Base-by-base conservation (phyloP, 2,888 invertebrate genomes). In the Cheilosia soror region DNA sequence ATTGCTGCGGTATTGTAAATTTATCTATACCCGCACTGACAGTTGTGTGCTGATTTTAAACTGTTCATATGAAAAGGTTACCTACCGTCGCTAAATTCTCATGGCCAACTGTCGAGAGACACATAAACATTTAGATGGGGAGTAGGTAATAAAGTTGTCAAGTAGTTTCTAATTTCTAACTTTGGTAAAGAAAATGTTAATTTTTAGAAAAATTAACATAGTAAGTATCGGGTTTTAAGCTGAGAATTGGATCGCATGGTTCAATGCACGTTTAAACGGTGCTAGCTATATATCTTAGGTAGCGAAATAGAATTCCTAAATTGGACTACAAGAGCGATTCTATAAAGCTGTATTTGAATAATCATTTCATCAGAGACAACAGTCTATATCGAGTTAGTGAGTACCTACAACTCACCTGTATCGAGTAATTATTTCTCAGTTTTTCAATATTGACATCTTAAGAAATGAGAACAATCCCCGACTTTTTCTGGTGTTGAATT, bases 1-100 rank as follows among this genome's bases (percentile, higher is more conserved):
- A 31, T 63, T 73, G 44, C 62, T 31, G 65, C 57, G 57, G 53
- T 78, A 49, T 69, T 42, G 40, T 75, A 75, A 84, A 79, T 84
- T 75, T 37, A 60, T 69, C 51, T 53, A n/a, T n/a, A 37, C 51
- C 51, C 73, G 51, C 77, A 72, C 60, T 82, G 82, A 77, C 44
- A 60, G 66, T 60, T 62, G n/a, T 60, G 27, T 55, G 80, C 51
- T 63, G 63, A 76, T 69, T 65, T 69, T 13, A 40, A 51, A 66
- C 15, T 42, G 31, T 31, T 47, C 53, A 63, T 42, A 37, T 51
- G 49, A 57, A 77, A 83, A 83, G 82, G 72, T 78, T 78, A 55
- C 15, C 37, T 42, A 9, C 37, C 5, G 4, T 42, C 2, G 25
- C 13, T 4, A 3, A 15, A 42, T 82, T 82, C 82, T 77, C 82